Evolutionary conservation across 1,140 invertebrate species (phyloP), one percentile per base, ranked within the genome.

Genomic region (Lysiphlebus fabarum): DNA sequence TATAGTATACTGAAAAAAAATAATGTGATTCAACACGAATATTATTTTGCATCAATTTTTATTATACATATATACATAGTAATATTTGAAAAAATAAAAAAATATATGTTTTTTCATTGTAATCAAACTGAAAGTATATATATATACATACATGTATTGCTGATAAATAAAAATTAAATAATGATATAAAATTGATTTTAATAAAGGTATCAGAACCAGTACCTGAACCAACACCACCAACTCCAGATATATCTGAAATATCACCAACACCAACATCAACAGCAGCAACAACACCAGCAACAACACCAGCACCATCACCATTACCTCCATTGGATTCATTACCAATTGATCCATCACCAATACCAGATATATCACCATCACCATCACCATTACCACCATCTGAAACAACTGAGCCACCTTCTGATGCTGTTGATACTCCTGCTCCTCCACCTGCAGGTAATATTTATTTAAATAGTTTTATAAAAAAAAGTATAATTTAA

Each of bases 291-390:
- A 62, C 70, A 40, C 57, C 72, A 57, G 69, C 75, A 10, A 67
- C 70, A 6, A 69, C 75, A 6, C 71, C 74, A 33, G 74, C 73
- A 43, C 72, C 73, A 44, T 73, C 72, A 37, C 72, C 69, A 33
- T 69, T 68, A 58, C 78, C 73, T 33, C 69, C 77, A 12, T 70
- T 70, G 14, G 78, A 81, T 62, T 79, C 74, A 51, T 71, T 36
- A 62, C 70, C 67, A 63, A 72, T 75, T 58, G 75, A 74, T 61
- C 76, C 76, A 70, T 73, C 75, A 71, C 75, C 73, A 60, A 72
- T 72, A 54, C 81, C 75, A 70, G 73, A 77, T 50, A 81, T 37
- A n/a, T n/a, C 81, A 62, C 80, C 79, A 56, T 68, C 70, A 55
- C 68, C 38, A 73, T 63, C 74, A 71, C 65, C 75, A 65, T 34